These are phyloP conservation scores for Onchidella celtica DNA, from an alignment of 2,888 invertebrate genomes.

Conservation along the genomic window DNA sequence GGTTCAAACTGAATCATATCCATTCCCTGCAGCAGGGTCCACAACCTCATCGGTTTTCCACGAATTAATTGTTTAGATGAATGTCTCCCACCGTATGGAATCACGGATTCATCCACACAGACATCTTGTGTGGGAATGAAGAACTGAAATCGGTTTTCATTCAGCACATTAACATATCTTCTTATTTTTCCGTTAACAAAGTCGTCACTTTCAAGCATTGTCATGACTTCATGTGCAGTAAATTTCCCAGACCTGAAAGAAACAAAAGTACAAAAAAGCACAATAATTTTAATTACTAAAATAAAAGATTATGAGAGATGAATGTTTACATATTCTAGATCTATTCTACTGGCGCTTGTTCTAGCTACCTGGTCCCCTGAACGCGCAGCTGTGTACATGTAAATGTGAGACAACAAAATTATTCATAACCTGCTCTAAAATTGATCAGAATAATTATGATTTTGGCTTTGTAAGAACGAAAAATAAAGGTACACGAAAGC, in stretches of 20 bases:
- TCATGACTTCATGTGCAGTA: not conserved
- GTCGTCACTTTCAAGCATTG: not conserved
- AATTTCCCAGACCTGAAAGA: not conserved
- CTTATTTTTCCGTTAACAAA: conserved; percentile 50
- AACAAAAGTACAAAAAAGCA: too few species aligned
- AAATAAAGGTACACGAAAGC: too few species aligned
- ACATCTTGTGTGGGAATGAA: conserved; percentile 42
- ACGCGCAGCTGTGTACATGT: too few species aligned
- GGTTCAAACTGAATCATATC: conserved; percentile 51
- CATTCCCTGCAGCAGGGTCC: conserved; percentile 48
- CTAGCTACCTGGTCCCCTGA: too few species aligned
- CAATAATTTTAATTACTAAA: too few species aligned
- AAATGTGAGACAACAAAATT: too few species aligned
- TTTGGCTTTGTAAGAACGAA: too few species aligned
- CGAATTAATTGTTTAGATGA: conserved; percentile 60
- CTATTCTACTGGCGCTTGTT: too few species aligned
- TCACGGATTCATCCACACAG: conserved; percentile 74
- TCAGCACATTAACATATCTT: conserved; percentile 42
- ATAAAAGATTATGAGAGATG: too few species aligned
- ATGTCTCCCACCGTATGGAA: conserved; percentile 75
- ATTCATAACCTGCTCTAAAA: too few species aligned
- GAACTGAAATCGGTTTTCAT: conserved; percentile 43
- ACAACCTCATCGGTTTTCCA: conserved; percentile 55
- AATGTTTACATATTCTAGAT: too few species aligned
- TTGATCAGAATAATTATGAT: too few species aligned